Evolutionary conservation across 2,797 vertebrate species (phyloP), one percentile per base, ranked within the genome.

Genomic region (Odontamblyopus rebecca): DNA sequence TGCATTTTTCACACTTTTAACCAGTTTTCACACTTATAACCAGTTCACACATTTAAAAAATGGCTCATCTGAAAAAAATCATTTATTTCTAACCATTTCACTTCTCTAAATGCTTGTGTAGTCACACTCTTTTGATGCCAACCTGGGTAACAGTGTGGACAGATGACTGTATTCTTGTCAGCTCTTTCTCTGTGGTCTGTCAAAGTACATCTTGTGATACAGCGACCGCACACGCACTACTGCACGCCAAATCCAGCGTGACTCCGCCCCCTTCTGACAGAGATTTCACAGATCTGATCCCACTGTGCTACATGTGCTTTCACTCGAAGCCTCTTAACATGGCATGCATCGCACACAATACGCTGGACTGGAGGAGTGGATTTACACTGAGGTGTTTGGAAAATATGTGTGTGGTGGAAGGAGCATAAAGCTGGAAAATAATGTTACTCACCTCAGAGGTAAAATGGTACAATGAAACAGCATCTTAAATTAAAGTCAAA

Each of bases 191-290:
- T 0, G 7, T 59, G 73, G 70, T 66, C 60, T 72, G 81, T 81
- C 85, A 69, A 78, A 74, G 72, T 74, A 64, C 48, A 81, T 86
- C 83, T 83, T 73, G 87, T 84, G 85, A 90, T 82, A 73, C 50
- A 56, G 70, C 78, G 76, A 79, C 81, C 76, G 62, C 85, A 85
- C 76, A 61, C 69, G 77, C 51, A 44, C 73, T 77, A 82, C 61
- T 56, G 70, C 73, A 73, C 32, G 23, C 73, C 67, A 35, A 41
- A 29, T 29, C 35, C 69, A 72, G 54, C 82, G 80, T 84, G 86
- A 89, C 79, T 90, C 86, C 76, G 79, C 73, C 82, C 79, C 82
- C 79, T 85, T 80, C 76, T 68, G 68, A 83, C 73, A 63, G 81
- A 86, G 75, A 86, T 81, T 86, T 74, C 81, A 73, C 82, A 82